Evolutionary conservation across 2,113 vertebrate species (phyloP).

Genomic region (Potamarius usumacintae): DNA sequence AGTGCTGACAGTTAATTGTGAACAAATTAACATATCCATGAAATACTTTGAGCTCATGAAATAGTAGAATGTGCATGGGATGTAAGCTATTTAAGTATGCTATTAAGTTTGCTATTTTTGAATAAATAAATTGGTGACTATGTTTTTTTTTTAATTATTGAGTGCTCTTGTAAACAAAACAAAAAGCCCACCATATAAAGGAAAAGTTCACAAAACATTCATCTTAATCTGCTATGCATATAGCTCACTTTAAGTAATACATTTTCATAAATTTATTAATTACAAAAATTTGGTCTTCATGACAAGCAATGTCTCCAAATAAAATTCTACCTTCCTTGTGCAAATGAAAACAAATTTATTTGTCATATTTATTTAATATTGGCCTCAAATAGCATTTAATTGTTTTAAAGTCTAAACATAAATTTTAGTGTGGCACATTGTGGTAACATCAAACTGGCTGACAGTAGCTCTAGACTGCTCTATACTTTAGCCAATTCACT

Average conservation of each 20-base stretch:
- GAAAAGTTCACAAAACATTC: background rate
- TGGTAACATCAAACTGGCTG: too few relatives aligned
- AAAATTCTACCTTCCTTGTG: too few relatives aligned
- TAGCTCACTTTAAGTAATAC: background rate
- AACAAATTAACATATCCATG: background rate
- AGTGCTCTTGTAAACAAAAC: background rate
- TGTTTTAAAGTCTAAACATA: too few relatives aligned
- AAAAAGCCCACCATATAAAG: background rate
- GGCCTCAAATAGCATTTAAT: too few relatives aligned
- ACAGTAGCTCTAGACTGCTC: too few relatives aligned
- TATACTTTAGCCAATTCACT: too few relatives aligned
- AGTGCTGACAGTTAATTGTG: background rate
- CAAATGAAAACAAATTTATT: too few relatives aligned
- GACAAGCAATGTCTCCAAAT: background rate
- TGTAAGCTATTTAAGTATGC: background rate
- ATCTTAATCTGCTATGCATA: background rate
- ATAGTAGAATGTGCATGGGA: background rate
- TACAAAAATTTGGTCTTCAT: background rate
- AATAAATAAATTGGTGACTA: background rate
- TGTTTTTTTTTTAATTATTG: background rate
- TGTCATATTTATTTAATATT: too few relatives aligned
- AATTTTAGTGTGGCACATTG: too few relatives aligned
- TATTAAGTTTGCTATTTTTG: background rate
- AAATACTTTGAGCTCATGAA: background rate
- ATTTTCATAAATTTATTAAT: background rate